Evolutionary conservation across 2,888 invertebrate species (phyloP).

Genomic region (Agrotis puta): DNA sequence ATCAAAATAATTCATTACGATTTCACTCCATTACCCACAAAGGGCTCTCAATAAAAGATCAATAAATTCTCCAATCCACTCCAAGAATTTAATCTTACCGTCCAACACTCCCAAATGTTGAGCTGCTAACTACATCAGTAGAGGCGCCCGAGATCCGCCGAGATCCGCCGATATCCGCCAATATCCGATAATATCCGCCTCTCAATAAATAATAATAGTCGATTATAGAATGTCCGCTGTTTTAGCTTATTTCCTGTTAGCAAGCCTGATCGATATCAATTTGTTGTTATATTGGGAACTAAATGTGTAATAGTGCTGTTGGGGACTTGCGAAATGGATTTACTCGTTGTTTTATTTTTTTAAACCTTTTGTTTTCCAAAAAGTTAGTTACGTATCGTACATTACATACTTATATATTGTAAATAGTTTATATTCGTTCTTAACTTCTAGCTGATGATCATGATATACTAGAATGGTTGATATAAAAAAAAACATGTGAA

Average conservation of each 20-base stretch:
- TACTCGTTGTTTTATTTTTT: not conserved
- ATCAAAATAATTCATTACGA: not conserved
- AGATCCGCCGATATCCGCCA: slow-evolving; percentile 56
- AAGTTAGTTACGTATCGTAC: not conserved
- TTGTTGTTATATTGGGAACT: slow-evolving; percentile 30
- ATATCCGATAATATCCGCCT: slow-evolving; percentile 60
- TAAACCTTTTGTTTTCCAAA: too few species aligned
- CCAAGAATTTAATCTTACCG: slow-evolving; percentile 39
- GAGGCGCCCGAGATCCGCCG: slow-evolving; percentile 21
- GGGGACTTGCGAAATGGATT: not conserved
- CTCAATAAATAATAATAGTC: slow-evolving; percentile 64
- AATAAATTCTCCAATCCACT: slow-evolving; percentile 24
- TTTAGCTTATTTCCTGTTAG: slow-evolving; percentile 64
- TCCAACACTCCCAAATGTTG: slow-evolving; percentile 13
- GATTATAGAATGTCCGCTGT: slow-evolving; percentile 64
- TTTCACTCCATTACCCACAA: not conserved
- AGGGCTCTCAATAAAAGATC: slow-evolving; percentile 23
- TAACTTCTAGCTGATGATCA: too few species aligned
- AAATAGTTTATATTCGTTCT: too few species aligned
- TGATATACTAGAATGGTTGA: too few species aligned
- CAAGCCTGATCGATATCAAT: slow-evolving; percentile 41
- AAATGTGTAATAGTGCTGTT: slow-evolving; percentile 19
- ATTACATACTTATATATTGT: too few species aligned
- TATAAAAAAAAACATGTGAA: too few species aligned
- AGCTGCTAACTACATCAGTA: slow-evolving; percentile 37